These are phyloP conservation scores for Tetragonula carbonaria DNA, from an alignment of 2,888 invertebrate species.

Conservation along the genomic window DNA sequence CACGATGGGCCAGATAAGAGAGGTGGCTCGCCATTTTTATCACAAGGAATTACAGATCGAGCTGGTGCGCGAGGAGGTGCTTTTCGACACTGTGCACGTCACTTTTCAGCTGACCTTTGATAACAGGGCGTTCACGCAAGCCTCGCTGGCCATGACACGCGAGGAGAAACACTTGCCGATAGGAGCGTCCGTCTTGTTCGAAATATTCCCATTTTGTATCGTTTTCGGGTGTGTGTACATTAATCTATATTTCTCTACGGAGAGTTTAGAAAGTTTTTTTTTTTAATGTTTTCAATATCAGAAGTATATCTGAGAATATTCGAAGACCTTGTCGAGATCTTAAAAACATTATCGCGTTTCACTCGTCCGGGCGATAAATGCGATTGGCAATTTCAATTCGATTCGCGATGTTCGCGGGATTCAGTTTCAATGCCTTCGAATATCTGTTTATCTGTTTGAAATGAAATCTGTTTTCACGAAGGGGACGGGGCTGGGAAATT, in stretches of 20 bases:
- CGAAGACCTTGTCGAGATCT: too few species aligned
- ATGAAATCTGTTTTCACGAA: too few species aligned
- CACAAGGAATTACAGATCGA: constrained; percentile 97
- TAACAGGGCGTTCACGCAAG: constrained; percentile 94
- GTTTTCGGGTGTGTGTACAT: constrained; percentile 92
- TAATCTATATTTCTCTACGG: background rate
- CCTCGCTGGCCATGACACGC: constrained; percentile 93
- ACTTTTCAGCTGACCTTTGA: constrained; percentile 97
- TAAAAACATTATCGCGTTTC: too few species aligned
- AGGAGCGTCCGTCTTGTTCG: constrained; percentile 95
- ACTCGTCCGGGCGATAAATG: too few species aligned
- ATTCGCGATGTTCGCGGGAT: too few species aligned
- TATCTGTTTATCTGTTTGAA: too few species aligned
- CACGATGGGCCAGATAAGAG: constrained; percentile 97
- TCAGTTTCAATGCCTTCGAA: too few species aligned
- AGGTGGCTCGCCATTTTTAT: constrained; percentile 96
- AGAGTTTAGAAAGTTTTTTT: background rate
- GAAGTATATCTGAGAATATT: too few species aligned
- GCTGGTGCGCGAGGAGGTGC: constrained; percentile 92
- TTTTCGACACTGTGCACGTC: constrained; percentile 96
- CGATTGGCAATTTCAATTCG: background rate
- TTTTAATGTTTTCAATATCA: background rate
- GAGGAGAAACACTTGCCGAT: constrained; percentile 96
- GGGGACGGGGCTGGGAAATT: too few species aligned
- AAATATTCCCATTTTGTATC: constrained; percentile 99